phyloP scores from a whole-genome alignment of 2,113 vertebrate genomes.

The Gallinago jamesoni region DNA sequence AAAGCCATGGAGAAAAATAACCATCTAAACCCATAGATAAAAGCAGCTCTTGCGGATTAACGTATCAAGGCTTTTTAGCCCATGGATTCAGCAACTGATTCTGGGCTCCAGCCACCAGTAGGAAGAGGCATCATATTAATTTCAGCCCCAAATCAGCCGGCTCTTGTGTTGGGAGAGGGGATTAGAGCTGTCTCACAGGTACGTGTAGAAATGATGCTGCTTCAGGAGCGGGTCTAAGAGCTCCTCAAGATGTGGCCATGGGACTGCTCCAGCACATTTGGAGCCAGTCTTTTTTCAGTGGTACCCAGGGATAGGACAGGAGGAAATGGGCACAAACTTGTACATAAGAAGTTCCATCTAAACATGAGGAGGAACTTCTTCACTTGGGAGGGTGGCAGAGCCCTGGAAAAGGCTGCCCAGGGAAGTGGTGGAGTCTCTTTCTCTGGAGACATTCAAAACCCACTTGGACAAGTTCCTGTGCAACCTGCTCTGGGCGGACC shows the following conservation, averaged over 20 bases:
- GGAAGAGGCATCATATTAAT: background rate
- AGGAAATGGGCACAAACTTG: no score
- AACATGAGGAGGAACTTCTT: no score
- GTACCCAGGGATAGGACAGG: no score
- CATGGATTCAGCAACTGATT: constrained; percentile 35
- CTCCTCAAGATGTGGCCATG: background rate
- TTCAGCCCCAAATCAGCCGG: background rate
- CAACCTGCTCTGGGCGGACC: no score
- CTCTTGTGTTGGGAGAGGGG: background rate
- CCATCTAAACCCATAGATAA: constrained; percentile 42
- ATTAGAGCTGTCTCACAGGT: background rate
- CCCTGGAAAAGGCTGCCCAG: no score
- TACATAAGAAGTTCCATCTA: no score
- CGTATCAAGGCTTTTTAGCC: constrained; percentile 33
- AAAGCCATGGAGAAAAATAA: constrained; percentile 50
- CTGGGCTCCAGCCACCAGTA: background rate
- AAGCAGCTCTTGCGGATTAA: constrained; percentile 45
- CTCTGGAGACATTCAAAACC: no score
- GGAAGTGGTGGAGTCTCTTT: no score
- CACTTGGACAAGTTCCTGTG: no score
- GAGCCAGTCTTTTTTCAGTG: no score
- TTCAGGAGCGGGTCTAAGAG: background rate
- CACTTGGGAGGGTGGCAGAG: no score
- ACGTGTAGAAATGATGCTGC: fast-evolving
- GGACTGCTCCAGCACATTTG: background rate